These are phyloP conservation scores for Pteromalus puparum DNA, from an alignment of 1,140 invertebrate species.

Conservation along the genomic window DNA sequence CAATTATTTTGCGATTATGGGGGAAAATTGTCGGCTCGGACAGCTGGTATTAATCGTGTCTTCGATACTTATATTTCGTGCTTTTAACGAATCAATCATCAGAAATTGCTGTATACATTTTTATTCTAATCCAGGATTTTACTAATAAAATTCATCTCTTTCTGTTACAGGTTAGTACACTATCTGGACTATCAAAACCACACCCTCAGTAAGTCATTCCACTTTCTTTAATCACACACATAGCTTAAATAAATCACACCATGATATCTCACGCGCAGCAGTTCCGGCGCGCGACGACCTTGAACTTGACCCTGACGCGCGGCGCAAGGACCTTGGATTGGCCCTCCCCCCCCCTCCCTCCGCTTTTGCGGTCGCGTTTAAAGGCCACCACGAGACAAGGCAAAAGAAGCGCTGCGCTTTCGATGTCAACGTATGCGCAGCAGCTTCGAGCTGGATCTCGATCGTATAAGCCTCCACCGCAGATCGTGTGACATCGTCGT, in stretches of 20 bases:
- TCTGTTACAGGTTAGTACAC: conserved; percentile 13
- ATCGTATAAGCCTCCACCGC: background rate
- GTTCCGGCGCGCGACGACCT: conserved; percentile 25
- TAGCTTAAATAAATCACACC: background rate
- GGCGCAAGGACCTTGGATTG: conserved; percentile 10
- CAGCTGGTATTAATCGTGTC: background rate
- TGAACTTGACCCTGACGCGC: conserved; percentile 54
- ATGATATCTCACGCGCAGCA: background rate
- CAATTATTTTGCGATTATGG: background rate
- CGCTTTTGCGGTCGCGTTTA: background rate
- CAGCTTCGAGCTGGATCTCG: background rate
- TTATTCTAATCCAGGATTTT: background rate
- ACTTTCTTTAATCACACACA: too few species aligned
- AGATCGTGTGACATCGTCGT: background rate
- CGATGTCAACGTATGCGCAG: background rate
- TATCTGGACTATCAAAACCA: background rate
- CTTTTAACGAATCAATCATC: background rate
- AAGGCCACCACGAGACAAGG: background rate
- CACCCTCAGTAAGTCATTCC: background rate
- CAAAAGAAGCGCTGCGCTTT: background rate
- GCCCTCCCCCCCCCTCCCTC: background rate
- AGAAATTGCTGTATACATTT: background rate
- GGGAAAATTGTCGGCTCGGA: background rate
- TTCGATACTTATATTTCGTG: background rate
- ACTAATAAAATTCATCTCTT: background rate